phyloP scores from a whole-genome alignment of 2,113 vertebrate species.

The Epinephelus moara region DNA sequence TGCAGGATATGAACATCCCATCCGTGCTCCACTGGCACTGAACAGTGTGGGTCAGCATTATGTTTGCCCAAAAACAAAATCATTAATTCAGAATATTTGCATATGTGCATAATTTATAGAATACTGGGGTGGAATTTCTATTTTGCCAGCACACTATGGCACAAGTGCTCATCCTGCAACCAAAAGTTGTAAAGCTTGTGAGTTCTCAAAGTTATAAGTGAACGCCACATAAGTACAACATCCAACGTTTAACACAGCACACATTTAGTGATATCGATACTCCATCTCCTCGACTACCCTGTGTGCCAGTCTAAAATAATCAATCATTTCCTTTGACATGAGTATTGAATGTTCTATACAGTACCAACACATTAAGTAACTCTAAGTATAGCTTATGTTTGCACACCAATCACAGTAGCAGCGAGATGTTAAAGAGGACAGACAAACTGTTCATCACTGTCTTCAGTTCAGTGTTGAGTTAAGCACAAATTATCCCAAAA shows the following conservation, averaged over 20 bases:
- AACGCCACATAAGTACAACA: no score
- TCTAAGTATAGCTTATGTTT: neutral
- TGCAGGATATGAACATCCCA: neutral
- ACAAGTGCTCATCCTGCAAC: neutral
- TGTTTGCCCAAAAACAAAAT: constrained; percentile 22
- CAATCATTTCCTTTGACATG: neutral
- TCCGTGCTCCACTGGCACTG: neutral
- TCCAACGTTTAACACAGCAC: neutral
- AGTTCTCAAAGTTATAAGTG: no score
- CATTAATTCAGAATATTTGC: constrained; percentile 10
- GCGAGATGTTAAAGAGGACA: neutral
- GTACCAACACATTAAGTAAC: neutral
- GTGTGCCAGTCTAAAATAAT: neutral
- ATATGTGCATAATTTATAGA: neutral
- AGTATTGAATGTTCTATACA: constrained; percentile 12
- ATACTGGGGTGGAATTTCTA: neutral
- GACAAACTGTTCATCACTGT: neutral
- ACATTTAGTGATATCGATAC: neutral
- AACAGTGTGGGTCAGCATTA: constrained; percentile 1
- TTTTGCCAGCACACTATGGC: neutral
- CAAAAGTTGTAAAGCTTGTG: neutral
- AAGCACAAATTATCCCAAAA: neutral
- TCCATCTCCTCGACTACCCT: neutral
- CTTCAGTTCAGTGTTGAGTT: neutral
- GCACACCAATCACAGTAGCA: neutral